These are phyloP conservation scores for Aspidoscelis tigris DNA, from an alignment of 2,113 vertebrate genomes.

Conservation along the genomic window DNA sequence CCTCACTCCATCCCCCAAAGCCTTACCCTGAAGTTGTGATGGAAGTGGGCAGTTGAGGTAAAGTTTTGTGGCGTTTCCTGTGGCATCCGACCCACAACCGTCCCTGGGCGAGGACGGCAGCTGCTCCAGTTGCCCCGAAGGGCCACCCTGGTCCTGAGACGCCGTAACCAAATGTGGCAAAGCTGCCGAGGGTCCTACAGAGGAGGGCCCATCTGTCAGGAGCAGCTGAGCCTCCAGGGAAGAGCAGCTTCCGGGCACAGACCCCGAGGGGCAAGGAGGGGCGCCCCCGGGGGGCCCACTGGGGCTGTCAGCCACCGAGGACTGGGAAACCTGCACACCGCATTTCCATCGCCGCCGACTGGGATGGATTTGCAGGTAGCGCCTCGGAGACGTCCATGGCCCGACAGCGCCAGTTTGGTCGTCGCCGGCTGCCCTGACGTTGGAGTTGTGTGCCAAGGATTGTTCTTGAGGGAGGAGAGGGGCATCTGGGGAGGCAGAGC, in stretches of 20 bases:
- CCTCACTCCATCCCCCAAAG: background rate
- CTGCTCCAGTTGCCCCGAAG: slow-evolving; percentile 70
- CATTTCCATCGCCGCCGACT: slow-evolving; percentile 80
- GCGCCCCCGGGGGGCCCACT: slow-evolving; percentile 77
- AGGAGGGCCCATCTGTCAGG: slow-evolving; percentile 73
- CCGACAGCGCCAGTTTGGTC: slow-evolving; percentile 9
- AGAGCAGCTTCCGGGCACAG: slow-evolving; percentile 77
- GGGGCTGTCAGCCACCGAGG: slow-evolving; percentile 80
- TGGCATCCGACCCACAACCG: slow-evolving; percentile 57
- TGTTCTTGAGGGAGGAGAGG: slow-evolving; percentile 40
- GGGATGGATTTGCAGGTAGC: slow-evolving; percentile 73
- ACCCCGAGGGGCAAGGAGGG: slow-evolving; percentile 75
- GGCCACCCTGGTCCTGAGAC: slow-evolving; percentile 74
- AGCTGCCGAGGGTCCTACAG: slow-evolving; percentile 66
- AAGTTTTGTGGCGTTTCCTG: slow-evolving; percentile 68
- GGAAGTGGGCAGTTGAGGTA: slow-evolving; percentile 84
- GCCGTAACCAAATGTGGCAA: slow-evolving; percentile 77
- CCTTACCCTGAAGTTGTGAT: slow-evolving; percentile 87
- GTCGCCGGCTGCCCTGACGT: slow-evolving; percentile 32
- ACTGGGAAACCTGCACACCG: slow-evolving; percentile 66
- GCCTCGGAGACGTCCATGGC: slow-evolving; percentile 64
- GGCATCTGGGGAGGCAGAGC: slow-evolving; percentile 67
- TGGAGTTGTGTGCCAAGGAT: slow-evolving; percentile 32
- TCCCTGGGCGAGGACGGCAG: slow-evolving; percentile 59
- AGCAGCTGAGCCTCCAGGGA: slow-evolving; percentile 80